phyloP scores from a whole-genome alignment of 2,113 vertebrate genomes.

The Pygathrix nemaeus region DNA sequence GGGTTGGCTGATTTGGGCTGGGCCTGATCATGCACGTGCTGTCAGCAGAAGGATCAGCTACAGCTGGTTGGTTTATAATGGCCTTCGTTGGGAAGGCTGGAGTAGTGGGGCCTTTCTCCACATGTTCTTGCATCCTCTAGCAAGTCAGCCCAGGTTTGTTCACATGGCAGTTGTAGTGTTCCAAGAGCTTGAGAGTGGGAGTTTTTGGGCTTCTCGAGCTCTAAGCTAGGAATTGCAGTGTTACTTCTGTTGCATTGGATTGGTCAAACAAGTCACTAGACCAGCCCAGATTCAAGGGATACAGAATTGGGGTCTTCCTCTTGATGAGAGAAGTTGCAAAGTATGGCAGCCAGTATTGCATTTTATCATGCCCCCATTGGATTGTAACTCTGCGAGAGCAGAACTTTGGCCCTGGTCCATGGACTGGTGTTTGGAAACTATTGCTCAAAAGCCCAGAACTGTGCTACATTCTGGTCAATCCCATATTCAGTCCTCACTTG shows the following conservation, averaged over 20 bases:
- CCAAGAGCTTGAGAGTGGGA: neutral
- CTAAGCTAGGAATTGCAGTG: neutral
- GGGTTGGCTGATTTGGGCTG: neutral
- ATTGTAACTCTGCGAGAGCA: neutral
- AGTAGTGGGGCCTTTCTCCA: neutral
- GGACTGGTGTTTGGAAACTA: constrained; percentile 52
- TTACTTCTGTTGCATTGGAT: neutral
- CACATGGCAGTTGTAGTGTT: neutral
- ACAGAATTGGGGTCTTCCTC: neutral
- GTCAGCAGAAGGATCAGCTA: neutral
- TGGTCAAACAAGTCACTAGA: constrained; percentile 11
- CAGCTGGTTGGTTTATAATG: neutral
- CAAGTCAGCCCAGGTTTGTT: neutral
- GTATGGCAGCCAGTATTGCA: neutral
- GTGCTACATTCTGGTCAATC: constrained; percentile 48
- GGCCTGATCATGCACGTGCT: neutral
- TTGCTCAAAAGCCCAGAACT: neutral
- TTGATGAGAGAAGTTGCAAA: neutral
- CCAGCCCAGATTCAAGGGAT: neutral
- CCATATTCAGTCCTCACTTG: constrained; percentile 41
- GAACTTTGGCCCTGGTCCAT: constrained; percentile 56
- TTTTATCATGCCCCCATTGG: neutral
- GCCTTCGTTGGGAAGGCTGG: neutral
- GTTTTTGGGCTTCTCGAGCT: neutral
- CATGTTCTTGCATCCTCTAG: neutral